Conservation (phyloP, 2,797 vertebrate species). For the Taeniopygia guttata region DNA sequence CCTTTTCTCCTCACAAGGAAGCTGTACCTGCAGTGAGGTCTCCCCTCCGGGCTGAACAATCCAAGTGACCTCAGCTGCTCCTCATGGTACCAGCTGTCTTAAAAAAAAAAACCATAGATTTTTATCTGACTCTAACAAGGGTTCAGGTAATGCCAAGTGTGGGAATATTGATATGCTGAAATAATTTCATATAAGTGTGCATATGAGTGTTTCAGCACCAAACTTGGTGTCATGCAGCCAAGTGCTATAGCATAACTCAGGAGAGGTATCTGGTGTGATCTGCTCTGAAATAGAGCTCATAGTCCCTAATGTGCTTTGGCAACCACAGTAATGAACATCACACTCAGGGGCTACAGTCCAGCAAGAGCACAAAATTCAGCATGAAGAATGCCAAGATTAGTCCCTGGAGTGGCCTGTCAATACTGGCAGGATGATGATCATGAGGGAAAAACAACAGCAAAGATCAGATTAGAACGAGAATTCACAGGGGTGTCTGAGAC, state of each 20-base stretch:
- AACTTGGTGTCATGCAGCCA: neutral
- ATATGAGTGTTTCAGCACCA: neutral
- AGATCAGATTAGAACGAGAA: neutral
- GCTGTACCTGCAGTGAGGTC: neutral
- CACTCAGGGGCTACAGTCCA: accelerated
- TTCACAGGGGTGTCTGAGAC: neutral
- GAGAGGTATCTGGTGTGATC: neutral
- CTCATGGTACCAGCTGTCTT: neutral
- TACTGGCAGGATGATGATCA: neutral
- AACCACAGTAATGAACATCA: neutral
- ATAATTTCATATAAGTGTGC: neutral
- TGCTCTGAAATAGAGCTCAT: neutral
- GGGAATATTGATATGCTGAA: neutral
- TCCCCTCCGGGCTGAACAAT: neutral
- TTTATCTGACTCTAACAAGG: neutral
- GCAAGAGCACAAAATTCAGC: neutral
- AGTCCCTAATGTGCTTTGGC: neutral
- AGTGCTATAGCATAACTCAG: neutral
- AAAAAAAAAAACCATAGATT: neutral
- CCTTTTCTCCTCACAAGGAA: neutral
- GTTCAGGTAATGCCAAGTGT: neutral
- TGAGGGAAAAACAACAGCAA: neutral
- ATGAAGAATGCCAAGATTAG: neutral
- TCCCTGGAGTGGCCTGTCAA: neutral
- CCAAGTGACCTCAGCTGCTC: neutral